Evolutionary conservation across 2,797 vertebrate species (phyloP).

Genomic region (Podargus strigoides): DNA sequence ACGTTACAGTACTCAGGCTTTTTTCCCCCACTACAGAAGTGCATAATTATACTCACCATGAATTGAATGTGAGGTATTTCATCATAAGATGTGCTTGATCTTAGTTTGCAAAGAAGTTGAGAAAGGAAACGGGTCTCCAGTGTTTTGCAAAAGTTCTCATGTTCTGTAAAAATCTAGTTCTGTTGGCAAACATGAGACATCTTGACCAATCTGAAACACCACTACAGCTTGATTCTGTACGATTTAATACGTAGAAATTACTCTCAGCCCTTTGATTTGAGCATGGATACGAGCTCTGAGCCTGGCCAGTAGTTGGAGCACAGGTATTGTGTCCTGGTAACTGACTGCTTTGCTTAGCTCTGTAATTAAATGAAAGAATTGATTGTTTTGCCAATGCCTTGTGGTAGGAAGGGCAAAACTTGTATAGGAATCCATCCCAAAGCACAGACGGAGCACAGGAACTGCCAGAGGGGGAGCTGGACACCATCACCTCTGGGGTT

Average conservation of each 20-base stretch:
- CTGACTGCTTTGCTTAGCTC: background rate
- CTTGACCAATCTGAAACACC: background rate
- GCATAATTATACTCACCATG: background rate
- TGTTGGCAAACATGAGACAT: background rate
- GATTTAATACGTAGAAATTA: background rate
- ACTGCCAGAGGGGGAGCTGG: background rate
- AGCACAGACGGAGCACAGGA: too few species aligned
- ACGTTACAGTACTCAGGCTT: background rate
- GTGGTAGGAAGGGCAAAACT: background rate
- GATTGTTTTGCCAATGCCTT: background rate
- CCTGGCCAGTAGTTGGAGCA: background rate
- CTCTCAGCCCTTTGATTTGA: background rate
- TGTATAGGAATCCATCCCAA: too few species aligned
- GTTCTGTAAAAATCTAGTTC: background rate
- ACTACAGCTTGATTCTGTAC: background rate
- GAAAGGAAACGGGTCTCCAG: background rate
- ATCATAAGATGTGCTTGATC: background rate
- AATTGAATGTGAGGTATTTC: background rate
- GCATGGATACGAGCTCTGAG: background rate
- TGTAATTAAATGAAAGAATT: background rate
- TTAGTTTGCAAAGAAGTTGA: background rate
- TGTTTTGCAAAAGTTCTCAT: background rate
- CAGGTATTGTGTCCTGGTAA: background rate
- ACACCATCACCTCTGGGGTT: rapidly evolving
- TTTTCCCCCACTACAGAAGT: background rate